Evolutionary conservation across 2,113 vertebrate species (phyloP).

Genomic region (Daboia siamensis): DNA sequence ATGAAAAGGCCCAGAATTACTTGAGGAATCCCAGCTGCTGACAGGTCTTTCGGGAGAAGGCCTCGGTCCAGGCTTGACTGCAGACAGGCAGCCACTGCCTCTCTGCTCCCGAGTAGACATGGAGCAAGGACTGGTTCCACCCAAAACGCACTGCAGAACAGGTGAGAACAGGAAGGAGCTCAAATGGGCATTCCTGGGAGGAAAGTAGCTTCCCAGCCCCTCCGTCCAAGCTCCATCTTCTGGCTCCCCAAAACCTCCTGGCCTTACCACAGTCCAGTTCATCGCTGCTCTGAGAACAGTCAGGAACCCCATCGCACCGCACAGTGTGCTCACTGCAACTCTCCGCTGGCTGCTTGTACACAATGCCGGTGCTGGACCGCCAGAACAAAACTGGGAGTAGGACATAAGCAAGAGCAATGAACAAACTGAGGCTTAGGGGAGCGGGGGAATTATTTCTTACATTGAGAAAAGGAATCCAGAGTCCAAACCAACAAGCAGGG

Average conservation of each 20-base stretch:
- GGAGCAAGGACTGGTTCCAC: slow-evolving; percentile 69
- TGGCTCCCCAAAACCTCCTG: not conserved
- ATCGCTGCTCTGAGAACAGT: slow-evolving; percentile 68
- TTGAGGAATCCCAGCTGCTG: slow-evolving; percentile 73
- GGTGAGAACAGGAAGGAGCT: not conserved
- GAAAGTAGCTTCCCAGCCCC: not conserved
- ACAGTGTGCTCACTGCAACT: slow-evolving; percentile 56
- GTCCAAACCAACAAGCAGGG: not conserved
- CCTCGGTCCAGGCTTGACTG: slow-evolving; percentile 60
- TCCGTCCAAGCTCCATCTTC: not conserved
- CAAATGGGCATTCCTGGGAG: not conserved
- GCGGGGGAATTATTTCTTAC: not conserved
- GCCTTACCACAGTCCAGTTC: slow-evolving; percentile 75
- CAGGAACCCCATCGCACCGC: slow-evolving; percentile 66
- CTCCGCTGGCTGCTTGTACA: slow-evolving; percentile 70
- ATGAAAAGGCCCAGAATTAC: slow-evolving; percentile 43
- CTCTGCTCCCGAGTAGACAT: slow-evolving; percentile 66
- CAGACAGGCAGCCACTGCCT: slow-evolving; percentile 72
- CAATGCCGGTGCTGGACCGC: slow-evolving; percentile 58
- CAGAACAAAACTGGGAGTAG: slow-evolving; percentile 70
- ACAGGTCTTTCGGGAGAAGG: slow-evolving; percentile 71
- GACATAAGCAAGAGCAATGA: not conserved
- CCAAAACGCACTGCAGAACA: slow-evolving; percentile 68
- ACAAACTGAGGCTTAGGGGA: not conserved
- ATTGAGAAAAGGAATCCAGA: not conserved